Conservation (phyloP, 2,113 vertebrate species). For the Nerophis lumbriciformis region DNA sequence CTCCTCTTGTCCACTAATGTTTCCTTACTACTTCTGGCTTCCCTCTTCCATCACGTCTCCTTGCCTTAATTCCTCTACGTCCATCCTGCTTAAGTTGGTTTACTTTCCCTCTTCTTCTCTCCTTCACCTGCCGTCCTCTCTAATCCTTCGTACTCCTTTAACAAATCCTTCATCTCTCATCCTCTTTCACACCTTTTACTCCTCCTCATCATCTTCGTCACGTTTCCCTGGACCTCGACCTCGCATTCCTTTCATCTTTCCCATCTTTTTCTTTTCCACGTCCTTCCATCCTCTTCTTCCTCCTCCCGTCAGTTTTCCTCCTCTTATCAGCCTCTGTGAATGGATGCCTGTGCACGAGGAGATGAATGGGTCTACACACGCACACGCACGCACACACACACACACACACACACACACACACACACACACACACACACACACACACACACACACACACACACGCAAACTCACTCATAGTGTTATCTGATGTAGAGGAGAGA, state of each 20-base stretch:
- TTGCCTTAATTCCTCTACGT: neutral
- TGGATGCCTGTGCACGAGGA: constrained; percentile 41
- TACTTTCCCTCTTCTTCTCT: neutral
- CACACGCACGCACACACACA: neutral
- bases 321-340: constrained; percentile 48
- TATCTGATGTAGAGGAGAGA: constrained; percentile 21
- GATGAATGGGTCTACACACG: constrained; percentile 44
- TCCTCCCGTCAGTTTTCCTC: constrained; percentile 1
- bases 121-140: neutral
- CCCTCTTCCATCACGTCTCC: neutral
- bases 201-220: neutral
- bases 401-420: neutral
- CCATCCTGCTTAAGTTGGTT: neutral
- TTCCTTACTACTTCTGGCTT: neutral
- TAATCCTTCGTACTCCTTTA: neutral
- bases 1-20: too few species aligned
- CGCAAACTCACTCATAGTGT: neutral
- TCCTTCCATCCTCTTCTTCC: neutral
- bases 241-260: neutral
- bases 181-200: neutral
- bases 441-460: neutral
- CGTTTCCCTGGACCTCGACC: neutral
- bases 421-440: neutral
- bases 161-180: neutral
- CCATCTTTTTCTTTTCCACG: neutral